Evolutionary conservation across 2,888 invertebrate genomes (phyloP).

Genomic region (Hofmannophila pseudospretella): DNA sequence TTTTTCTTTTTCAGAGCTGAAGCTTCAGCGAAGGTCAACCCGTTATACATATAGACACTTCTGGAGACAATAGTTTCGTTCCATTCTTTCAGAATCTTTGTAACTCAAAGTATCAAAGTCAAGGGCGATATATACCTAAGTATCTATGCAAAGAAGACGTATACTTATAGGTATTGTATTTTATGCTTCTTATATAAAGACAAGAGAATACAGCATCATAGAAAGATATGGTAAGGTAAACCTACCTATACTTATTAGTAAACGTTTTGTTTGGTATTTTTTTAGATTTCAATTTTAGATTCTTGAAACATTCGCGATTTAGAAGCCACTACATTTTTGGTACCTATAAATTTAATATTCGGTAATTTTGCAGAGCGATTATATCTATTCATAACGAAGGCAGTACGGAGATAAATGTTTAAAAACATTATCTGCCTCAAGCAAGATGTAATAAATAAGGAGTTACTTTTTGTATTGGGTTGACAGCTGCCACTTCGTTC

Average conservation of each 20-base stretch:
- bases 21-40: background rate
- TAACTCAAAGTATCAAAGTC: constrained; percentile 32
- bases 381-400: too few relatives aligned
- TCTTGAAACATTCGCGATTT: too few relatives aligned
- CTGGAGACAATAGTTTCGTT: constrained; percentile 41
- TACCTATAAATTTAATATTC: too few relatives aligned
- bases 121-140: constrained; percentile 17
- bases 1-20: background rate
- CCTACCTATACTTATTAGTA: too few relatives aligned
- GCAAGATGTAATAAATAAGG: constrained; percentile 2
- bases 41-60: constrained; percentile 37
- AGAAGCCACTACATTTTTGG: too few relatives aligned
- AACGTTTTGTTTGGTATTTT: too few relatives aligned
- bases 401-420: background rate
- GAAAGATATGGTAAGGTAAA: too few relatives aligned
- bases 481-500: constrained; percentile 1
- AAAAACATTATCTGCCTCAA: background rate
- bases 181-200: too few relatives aligned
- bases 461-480: background rate
- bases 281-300: too few relatives aligned
- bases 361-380: too few relatives aligned
- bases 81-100: constrained; percentile 41
- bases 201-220: too few relatives aligned
- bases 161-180: too few relatives aligned
- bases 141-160: background rate